Conservation (phyloP, 2,113 vertebrate genomes). For the Anseranas semipalmata region DNA sequence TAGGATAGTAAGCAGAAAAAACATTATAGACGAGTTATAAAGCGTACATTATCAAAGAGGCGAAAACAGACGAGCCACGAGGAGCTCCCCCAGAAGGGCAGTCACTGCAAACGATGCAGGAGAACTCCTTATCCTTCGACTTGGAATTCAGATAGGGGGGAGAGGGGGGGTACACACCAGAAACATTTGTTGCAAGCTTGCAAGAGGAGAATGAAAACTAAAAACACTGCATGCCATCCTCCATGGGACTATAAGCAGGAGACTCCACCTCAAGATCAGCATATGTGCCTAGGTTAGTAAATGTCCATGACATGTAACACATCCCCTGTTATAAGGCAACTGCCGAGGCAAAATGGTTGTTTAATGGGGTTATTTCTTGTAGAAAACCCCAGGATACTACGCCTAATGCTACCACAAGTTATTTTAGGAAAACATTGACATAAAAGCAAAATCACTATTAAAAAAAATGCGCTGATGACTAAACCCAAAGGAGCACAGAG, state of each 20-base stretch:
- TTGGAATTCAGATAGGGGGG: neutral
- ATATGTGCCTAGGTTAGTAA: neutral
- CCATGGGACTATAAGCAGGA: rapidly evolving
- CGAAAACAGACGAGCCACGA: neutral
- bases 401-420: neutral
- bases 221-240: neutral
- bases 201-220: neutral
- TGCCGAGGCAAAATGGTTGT: neutral
- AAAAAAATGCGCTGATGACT: neutral
- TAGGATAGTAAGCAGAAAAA: neutral
- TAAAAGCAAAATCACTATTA: neutral
- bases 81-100: neutral
- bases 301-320: rapidly evolving
- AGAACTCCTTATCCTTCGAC: neutral
- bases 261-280: neutral
- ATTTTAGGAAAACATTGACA: neutral
- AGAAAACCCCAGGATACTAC: neutral
- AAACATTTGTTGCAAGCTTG: neutral
- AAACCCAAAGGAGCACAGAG: neutral
- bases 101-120: neutral
- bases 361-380: neutral
- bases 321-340: neutral
- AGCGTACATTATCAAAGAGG: neutral
- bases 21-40: neutral
- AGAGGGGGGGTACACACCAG: neutral